These are phyloP conservation scores for Parelbella ahira DNA, from an alignment of 2,888 invertebrate species.

Conservation along the genomic window DNA sequence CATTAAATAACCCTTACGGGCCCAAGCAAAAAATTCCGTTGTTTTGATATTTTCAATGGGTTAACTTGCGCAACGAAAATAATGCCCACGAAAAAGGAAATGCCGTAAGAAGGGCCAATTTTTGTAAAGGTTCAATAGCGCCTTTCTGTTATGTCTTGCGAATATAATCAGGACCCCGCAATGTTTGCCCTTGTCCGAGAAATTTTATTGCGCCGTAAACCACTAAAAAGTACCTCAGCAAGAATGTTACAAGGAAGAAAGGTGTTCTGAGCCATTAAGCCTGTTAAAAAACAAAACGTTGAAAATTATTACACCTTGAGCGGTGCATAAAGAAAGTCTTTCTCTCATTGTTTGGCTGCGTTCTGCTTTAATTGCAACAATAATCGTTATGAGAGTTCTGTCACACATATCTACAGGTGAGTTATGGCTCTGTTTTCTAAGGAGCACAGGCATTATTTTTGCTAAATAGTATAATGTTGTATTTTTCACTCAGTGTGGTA, in stretches of 20 bases:
- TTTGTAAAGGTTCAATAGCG: conserved; percentile 37
- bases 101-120: conserved; percentile 33
- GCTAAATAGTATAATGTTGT: conserved; percentile 6
- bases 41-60: conserved; percentile 55
- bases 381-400: conserved; percentile 52
- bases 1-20: conserved; percentile 65
- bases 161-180: conserved; percentile 61
- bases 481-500: conserved; percentile 30
- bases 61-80: conserved; percentile 47
- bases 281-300: conserved; percentile 61
- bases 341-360: conserved; percentile 53
- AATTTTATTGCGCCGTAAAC: conserved; percentile 74
- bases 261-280: conserved; percentile 64
- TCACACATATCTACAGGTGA: conserved; percentile 51
- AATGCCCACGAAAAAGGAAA: conserved; percentile 29
- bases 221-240: conserved; percentile 71
- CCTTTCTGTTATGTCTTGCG: conserved; percentile 39
- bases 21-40: conserved; percentile 47
- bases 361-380: conserved; percentile 52
- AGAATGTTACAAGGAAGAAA: conserved; percentile 58
- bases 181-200: conserved; percentile 71
- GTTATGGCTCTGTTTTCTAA: conserved; percentile 39
- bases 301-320: conserved; percentile 65
- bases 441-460: conserved; percentile 34
- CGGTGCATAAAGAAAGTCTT: conserved; percentile 69